phyloP scores from a whole-genome alignment of 2,888 invertebrate species.

The Celastrina argiolus region DNA sequence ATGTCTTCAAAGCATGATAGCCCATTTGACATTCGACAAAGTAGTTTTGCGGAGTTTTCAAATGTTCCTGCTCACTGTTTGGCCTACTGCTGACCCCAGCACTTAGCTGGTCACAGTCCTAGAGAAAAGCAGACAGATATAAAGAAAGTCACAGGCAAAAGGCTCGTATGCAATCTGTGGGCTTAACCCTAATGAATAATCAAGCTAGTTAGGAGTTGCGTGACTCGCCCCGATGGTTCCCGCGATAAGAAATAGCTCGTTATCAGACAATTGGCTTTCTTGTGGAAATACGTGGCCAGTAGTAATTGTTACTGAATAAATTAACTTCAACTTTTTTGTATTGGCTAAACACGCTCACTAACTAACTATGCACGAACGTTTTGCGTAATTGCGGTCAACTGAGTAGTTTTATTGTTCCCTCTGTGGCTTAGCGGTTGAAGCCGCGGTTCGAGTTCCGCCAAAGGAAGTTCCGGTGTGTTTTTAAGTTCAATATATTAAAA shows the following conservation, averaged over 20 bases:
- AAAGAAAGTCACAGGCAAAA: too few relatives aligned
- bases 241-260: slow-evolving; percentile 43
- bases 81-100: too few relatives aligned
- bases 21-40: too few relatives aligned
- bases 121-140: too few relatives aligned
- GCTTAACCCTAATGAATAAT: slow-evolving; percentile 57
- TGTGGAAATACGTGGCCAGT: slow-evolving; percentile 54
- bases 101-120: too few relatives aligned
- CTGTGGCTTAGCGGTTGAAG: too few relatives aligned
- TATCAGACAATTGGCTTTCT: slow-evolving; percentile 53
- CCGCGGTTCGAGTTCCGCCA: too few relatives aligned
- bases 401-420: slow-evolving; percentile 19
- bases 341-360: slow-evolving; percentile 24
- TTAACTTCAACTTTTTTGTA: slow-evolving; percentile 28
- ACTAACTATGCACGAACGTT: slow-evolving; percentile 4
- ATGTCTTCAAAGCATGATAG: too few relatives aligned
- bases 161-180: not conserved
- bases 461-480: too few relatives aligned
- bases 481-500: too few relatives aligned
- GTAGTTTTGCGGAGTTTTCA: too few relatives aligned
- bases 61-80: too few relatives aligned
- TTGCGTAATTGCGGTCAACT: slow-evolving; percentile 15
- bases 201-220: slow-evolving; percentile 48
- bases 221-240: slow-evolving; percentile 57
- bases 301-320: slow-evolving; percentile 42